Evolutionary conservation across 2,888 invertebrate species (phyloP).

Genomic region (Torymus auratus): DNA sequence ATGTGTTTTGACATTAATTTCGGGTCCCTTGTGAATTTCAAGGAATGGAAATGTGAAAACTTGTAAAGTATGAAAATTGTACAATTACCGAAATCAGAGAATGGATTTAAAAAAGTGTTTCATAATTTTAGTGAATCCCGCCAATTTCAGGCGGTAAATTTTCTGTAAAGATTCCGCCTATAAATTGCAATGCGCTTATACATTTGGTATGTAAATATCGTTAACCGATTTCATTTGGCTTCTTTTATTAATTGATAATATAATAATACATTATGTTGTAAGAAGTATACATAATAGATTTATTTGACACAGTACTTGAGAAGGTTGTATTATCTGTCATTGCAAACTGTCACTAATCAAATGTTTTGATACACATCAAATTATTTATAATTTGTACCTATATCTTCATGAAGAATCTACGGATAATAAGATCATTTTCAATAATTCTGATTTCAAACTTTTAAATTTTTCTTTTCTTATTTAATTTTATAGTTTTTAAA

Average conservation of each 20-base stretch:
- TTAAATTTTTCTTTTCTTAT: slow-evolving; percentile 4
- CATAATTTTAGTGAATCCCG: slow-evolving; percentile 31
- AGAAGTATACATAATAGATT: slow-evolving; percentile 41
- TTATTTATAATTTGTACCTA: slow-evolving; percentile 12
- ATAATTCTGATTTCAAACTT: background rate
- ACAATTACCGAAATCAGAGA: slow-evolving; percentile 49
- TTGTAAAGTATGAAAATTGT: slow-evolving; percentile 55
- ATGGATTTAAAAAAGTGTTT: slow-evolving; percentile 35
- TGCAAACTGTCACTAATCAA: slow-evolving; percentile 40
- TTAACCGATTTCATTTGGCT: slow-evolving; percentile 49
- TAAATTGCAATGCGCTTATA: slow-evolving; percentile 35
- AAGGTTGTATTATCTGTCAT: slow-evolving; percentile 24
- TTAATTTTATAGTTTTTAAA: background rate
- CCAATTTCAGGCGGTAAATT: slow-evolving; percentile 37
- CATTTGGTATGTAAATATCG: slow-evolving; percentile 55
- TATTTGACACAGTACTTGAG: slow-evolving; percentile 45
- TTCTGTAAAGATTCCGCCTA: slow-evolving; percentile 47
- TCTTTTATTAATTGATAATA: slow-evolving; percentile 48
- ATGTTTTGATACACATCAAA: slow-evolving; percentile 42
- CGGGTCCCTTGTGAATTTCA: slow-evolving; percentile 50
- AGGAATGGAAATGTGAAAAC: slow-evolving; percentile 46
- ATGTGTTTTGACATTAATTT: slow-evolving; percentile 54
- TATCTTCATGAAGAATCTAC: slow-evolving; percentile 18
- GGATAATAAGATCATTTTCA: slow-evolving; percentile 15
- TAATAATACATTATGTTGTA: slow-evolving; percentile 46